Percentiles rank a stretch among this genome's conserved stretches.
Conservation (phyloP, 1,140 invertebrate genomes). For the Caenorhabditis brenneri region DNA sequence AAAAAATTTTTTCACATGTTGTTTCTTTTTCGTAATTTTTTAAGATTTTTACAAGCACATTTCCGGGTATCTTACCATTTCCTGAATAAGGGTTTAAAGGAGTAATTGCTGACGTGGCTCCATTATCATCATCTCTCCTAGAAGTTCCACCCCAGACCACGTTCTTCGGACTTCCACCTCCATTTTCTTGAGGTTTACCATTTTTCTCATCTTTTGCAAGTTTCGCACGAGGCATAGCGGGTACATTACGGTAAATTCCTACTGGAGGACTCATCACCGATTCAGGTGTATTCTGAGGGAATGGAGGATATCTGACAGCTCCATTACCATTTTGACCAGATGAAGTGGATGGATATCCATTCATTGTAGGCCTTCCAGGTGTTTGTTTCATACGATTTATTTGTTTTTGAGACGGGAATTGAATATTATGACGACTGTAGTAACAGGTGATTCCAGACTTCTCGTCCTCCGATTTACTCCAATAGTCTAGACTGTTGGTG, state of each 20-base stretch:
- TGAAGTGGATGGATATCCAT: background rate
- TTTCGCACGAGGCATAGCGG: constrained; percentile 22
- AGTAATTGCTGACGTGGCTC: background rate
- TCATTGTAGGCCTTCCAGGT: background rate
- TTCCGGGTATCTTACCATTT: constrained; percentile 15
- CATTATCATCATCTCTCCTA: background rate
- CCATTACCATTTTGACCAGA: background rate
- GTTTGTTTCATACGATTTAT: background rate
- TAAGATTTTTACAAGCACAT: background rate
- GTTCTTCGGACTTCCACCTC: background rate
- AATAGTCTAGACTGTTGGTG: constrained; percentile 2
- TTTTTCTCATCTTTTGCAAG: background rate
- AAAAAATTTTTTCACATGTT: background rate
- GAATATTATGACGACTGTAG: constrained; percentile 5
- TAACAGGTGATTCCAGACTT: constrained; percentile 15
- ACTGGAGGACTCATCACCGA: constrained; percentile 35
- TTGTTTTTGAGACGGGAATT: background rate
- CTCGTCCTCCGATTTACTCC: constrained; percentile 31
- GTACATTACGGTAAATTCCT: constrained; percentile 10
- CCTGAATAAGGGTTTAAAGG: background rate
- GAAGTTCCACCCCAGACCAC: constrained; percentile 8
- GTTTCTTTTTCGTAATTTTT: too few species aligned
- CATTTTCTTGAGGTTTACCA: background rate
- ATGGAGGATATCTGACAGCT: background rate
- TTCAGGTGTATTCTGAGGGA: constrained; percentile 4